Evolutionary conservation across 2,888 invertebrate species (phyloP).

Genomic region (Hydraecia micacea): DNA sequence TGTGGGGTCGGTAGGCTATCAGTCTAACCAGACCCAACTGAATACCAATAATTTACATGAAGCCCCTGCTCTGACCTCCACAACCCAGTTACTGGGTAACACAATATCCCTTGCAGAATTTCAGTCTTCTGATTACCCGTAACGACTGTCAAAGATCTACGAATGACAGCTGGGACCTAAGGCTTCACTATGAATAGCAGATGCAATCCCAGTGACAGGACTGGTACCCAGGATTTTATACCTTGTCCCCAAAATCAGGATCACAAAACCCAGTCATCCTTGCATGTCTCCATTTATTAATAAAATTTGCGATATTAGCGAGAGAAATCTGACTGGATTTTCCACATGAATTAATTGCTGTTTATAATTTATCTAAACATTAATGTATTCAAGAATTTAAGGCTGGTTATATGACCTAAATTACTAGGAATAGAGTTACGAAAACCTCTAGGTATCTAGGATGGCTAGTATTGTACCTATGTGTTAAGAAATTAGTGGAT

Average conservation of each 20-base stretch:
- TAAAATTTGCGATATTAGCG: constrained; percentile 35
- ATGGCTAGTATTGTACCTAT: not conserved
- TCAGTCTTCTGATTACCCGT: too few relatives aligned
- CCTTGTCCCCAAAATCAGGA: not conserved
- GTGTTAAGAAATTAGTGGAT: not conserved
- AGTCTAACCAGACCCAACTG: not conserved
- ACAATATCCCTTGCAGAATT: not conserved
- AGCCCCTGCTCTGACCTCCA: too few relatives aligned
- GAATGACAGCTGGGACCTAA: too few relatives aligned
- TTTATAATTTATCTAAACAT: constrained; percentile 56
- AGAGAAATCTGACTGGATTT: constrained; percentile 60
- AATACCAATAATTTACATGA: not conserved
- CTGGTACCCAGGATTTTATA: not conserved
- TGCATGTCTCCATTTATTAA: constrained; percentile 24
- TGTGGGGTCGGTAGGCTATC: not conserved
- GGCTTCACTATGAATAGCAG: too few relatives aligned
- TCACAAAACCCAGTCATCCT: constrained; percentile 5
- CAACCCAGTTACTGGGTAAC: not conserved
- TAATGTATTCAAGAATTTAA: constrained; percentile 63
- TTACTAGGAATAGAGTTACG: constrained; percentile 42
- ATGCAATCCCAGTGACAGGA: too few relatives aligned
- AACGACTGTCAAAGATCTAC: too few relatives aligned
- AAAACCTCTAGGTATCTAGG: constrained; percentile 16
- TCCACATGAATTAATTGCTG: constrained; percentile 58
- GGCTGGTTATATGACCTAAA: constrained; percentile 59